A percentile compares a stretch with the other conserved stretches of the same genome.
Evolutionary conservation across 2,797 vertebrate genomes (phyloP).

Genomic region (Artibeus jamaicensis): DNA sequence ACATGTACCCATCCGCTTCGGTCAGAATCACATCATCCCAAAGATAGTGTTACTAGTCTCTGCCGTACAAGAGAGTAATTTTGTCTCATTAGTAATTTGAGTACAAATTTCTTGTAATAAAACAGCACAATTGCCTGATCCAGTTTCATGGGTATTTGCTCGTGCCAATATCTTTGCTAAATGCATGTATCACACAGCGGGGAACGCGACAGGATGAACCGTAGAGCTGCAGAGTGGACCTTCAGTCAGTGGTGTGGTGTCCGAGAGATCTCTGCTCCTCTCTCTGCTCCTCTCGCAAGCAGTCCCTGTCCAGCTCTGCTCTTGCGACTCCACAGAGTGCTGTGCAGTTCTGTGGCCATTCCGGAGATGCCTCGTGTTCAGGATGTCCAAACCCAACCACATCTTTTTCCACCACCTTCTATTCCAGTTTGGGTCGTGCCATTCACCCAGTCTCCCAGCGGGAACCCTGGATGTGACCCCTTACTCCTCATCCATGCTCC

Average conservation of each 20-base stretch:
- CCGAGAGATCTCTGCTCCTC: background rate
- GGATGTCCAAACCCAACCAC: background rate
- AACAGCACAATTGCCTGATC: conserved; percentile 42
- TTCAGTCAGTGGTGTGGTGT: background rate
- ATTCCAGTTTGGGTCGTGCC: background rate
- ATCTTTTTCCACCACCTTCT: background rate
- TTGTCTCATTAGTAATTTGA: background rate
- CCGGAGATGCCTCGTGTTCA: background rate
- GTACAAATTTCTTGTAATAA: conserved; percentile 46
- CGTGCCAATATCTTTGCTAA: conserved; percentile 29
- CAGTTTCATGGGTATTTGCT: background rate
- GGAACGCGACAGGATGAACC: background rate
- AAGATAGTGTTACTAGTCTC: background rate
- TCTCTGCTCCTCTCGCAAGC: background rate
- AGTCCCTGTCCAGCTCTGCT: background rate
- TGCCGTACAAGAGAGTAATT: background rate
- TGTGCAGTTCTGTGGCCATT: background rate
- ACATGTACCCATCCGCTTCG: background rate
- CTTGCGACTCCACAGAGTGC: background rate
- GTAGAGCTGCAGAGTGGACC: background rate
- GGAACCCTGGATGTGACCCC: background rate
- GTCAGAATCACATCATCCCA: background rate
- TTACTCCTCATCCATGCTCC: background rate
- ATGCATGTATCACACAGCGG: background rate
- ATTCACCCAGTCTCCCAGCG: background rate